These are phyloP conservation scores for Syrphus vitripennis DNA, from an alignment of 2,888 invertebrate genomes.

Conservation along the genomic window DNA sequence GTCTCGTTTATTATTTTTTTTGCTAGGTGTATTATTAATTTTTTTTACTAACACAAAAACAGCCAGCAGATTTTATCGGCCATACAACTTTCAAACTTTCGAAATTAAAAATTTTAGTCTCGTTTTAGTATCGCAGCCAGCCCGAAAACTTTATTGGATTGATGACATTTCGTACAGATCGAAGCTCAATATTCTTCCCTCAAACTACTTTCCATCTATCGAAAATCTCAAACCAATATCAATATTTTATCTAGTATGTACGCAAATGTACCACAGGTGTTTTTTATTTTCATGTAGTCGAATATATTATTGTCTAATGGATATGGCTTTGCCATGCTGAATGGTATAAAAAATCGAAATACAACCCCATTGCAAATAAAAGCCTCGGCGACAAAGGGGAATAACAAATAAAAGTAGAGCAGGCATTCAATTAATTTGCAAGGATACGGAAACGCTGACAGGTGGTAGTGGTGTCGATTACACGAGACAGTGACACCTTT, in stretches of 20 bases:
- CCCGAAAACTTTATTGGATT: no score
- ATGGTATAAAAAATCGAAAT: conserved; percentile 6
- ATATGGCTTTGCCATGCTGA: background rate
- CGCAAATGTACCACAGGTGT: background rate
- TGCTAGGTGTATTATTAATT: no score
- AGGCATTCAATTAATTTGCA: conserved; percentile 47
- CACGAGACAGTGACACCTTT: conserved; percentile 20
- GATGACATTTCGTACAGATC: no score
- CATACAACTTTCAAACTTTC: no score
- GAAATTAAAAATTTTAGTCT: no score
- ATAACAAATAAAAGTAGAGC: conserved; percentile 11
- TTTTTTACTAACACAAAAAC: no score
- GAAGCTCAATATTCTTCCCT: no score
- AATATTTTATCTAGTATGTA: background rate
- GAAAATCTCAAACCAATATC: background rate
- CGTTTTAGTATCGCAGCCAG: no score
- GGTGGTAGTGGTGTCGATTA: conserved; percentile 56
- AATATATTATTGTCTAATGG: background rate
- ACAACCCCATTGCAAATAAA: background rate
- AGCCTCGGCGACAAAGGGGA: background rate
- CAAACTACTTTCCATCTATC: background rate
- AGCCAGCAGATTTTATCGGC: no score
- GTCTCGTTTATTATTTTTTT: no score
- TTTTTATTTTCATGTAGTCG: background rate
- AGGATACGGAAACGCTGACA: conserved; percentile 50